Conservation (phyloP, 1,140 invertebrate species). For the Drosophila santomea region DNA sequence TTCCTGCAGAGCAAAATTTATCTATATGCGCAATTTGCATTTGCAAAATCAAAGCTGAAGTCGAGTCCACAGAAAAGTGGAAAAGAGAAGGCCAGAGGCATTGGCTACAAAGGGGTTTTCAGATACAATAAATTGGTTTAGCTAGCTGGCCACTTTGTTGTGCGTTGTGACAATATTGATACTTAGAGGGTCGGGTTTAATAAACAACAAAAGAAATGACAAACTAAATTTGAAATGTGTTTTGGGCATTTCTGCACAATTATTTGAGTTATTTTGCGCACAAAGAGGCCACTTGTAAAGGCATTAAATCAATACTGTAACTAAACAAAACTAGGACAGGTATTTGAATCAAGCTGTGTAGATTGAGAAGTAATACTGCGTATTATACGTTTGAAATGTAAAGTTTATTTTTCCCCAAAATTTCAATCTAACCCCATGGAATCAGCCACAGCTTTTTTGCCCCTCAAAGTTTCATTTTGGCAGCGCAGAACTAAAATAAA, state of each 20-base stretch:
- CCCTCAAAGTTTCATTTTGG: constrained; percentile 11
- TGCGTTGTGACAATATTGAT: constrained; percentile 32
- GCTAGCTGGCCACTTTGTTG: constrained; percentile 10
- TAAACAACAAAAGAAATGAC: constrained; percentile 7
- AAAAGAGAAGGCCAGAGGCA: constrained; percentile 19
- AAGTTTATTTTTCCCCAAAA: not conserved
- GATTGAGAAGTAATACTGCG: no score
- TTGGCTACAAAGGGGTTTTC: constrained; percentile 26
- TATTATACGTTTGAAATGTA: not conserved
- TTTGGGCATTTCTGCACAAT: constrained; percentile 6
- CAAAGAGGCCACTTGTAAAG: no score
- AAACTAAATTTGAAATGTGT: constrained; percentile 7
- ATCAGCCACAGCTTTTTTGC: not conserved
- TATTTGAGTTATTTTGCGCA: not conserved
- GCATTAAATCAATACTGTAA: not conserved
- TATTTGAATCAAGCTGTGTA: not conserved
- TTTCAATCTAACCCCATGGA: not conserved
- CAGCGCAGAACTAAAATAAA: not conserved
- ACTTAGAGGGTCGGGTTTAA: constrained; percentile 3
- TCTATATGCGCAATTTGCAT: constrained; percentile 47
- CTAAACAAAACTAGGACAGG: not conserved
- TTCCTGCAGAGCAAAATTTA: constrained; percentile 19
- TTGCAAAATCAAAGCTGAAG: constrained; percentile 52
- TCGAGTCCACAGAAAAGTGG: constrained; percentile 14
- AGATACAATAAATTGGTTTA: constrained; percentile 42